Evolutionary conservation across 2,888 invertebrate species (phyloP).

Genomic region (Drosophila heteroneura): DNA sequence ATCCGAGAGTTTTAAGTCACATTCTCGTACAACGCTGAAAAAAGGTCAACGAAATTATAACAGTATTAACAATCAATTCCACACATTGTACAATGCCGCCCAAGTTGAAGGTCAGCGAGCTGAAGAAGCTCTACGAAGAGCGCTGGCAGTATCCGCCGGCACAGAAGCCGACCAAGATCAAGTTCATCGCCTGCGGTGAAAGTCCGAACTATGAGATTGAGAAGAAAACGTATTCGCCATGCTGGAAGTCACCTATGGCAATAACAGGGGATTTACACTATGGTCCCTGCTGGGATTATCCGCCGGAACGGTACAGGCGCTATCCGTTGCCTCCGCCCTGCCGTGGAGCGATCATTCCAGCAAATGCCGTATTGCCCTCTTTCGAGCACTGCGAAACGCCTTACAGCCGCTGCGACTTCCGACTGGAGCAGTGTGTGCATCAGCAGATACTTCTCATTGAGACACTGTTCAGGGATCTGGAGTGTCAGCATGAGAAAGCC

Average conservation of each 20-base stretch:
- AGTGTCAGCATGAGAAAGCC: conserved; percentile 35
- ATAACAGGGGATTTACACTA: conserved; percentile 16
- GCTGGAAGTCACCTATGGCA: conserved; percentile 53
- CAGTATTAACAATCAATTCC: conserved; percentile 3
- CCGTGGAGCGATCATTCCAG: conserved; percentile 53
- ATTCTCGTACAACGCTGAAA: conserved; percentile 83
- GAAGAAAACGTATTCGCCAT: conserved; percentile 30
- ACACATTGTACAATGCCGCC: conserved; percentile 31
- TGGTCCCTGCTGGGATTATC: conserved; percentile 73
- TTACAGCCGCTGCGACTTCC: conserved; percentile 72
- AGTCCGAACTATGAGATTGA: conserved; percentile 24
- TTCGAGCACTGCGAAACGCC: conserved; percentile 60
- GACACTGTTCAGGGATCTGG: conserved; percentile 35
- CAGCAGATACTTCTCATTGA: conserved; percentile 69
- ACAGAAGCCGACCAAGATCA: conserved; percentile 17
- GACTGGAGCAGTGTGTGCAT: conserved; percentile 71
- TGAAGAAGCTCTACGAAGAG: conserved; percentile 47
- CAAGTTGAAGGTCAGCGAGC: conserved; percentile 36
- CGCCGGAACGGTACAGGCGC: conserved; percentile 59
- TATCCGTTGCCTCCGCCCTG: conserved; percentile 63
- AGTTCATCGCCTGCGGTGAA: conserved; percentile 46
- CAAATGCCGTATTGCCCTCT: conserved; percentile 36
- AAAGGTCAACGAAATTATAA: conserved; percentile 25
- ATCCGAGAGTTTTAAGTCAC: conserved; percentile 82
- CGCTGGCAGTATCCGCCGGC: conserved; percentile 61